Evolutionary conservation across 2,113 vertebrate species (phyloP).

Genomic region (Terrapene triunguis): DNA sequence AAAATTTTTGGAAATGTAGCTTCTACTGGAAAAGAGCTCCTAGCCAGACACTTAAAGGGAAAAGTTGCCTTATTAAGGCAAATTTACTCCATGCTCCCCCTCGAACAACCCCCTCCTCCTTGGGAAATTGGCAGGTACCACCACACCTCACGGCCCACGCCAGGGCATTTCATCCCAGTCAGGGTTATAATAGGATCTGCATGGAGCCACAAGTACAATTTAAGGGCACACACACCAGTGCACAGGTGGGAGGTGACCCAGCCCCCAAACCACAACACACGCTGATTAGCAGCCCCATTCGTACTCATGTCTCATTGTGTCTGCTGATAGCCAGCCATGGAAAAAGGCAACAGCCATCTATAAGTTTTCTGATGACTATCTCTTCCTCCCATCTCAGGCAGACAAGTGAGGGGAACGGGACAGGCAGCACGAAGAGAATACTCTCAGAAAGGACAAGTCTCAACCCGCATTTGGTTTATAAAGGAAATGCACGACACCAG

Average conservation of each 20-base stretch:
- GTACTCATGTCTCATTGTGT: background rate
- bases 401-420: background rate
- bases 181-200: background rate
- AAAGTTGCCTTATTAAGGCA: background rate
- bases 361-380: background rate
- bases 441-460: background rate
- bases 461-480: background rate
- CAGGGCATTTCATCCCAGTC: background rate
- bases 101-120: background rate
- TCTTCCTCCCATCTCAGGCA: background rate
- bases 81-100: background rate
- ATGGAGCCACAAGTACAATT: background rate
- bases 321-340: background rate
- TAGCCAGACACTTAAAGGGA: background rate
- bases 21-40: background rate
- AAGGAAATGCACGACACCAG: background rate
- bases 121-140: background rate
- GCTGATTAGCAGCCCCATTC: background rate
- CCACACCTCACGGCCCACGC: background rate
- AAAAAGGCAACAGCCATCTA: background rate
- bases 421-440: background rate
- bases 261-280: too few relatives aligned
- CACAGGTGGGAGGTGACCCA: too few relatives aligned
- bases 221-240: too few relatives aligned
- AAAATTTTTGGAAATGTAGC: background rate